Conservation (phyloP, 2,113 vertebrate genomes). For the Oxygymnocypris stewartii region DNA sequence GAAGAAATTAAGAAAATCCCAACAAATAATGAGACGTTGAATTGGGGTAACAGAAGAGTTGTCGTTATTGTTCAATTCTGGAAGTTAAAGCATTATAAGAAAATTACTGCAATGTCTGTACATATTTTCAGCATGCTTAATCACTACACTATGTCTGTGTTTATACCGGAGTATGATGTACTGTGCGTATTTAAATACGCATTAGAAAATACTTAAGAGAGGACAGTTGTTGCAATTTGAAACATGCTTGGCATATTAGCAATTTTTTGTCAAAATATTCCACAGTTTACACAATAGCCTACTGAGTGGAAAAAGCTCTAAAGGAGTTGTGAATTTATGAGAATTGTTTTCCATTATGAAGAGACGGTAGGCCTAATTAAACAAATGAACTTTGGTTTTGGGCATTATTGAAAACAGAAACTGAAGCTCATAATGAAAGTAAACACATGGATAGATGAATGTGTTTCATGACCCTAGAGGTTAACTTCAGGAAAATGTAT, state of each 20-base stretch:
- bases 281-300: neutral
- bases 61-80: conserved; percentile 13
- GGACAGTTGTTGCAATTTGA: neutral
- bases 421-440: neutral
- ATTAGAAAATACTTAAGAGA: neutral
- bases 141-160: neutral
- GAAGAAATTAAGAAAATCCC: neutral
- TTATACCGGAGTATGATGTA: neutral
- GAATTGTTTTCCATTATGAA: neutral
- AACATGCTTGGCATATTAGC: neutral
- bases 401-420: neutral
- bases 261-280: neutral
- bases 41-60: conserved; percentile 30
- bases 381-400: neutral
- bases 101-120: neutral
- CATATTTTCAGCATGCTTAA: neutral
- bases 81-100: conserved; percentile 20
- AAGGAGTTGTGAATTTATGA: neutral
- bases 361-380: neutral
- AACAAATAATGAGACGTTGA: neutral
- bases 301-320: neutral
- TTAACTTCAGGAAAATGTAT: neutral
- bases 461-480: neutral
- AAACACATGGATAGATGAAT: neutral
- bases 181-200: neutral